These are phyloP conservation scores for Monopis laevigella DNA, from an alignment of 2,888 invertebrate genomes.

Conservation along the genomic window DNA sequence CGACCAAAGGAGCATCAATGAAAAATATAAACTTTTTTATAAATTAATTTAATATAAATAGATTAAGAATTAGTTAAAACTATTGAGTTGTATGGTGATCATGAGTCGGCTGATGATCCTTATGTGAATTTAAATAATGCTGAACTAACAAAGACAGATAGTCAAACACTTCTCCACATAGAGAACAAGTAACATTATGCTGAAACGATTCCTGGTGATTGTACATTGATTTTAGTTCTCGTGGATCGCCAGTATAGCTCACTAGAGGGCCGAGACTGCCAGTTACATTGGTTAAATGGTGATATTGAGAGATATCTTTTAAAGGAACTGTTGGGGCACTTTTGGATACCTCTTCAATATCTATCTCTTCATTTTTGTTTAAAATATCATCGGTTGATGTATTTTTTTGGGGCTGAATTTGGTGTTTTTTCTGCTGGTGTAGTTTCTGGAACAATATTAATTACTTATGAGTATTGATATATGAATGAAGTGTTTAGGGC, in stretches of 20 bases:
- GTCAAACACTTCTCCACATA: conserved; percentile 43
- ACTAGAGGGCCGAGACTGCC: not conserved
- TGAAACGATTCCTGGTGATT: conserved; percentile 25
- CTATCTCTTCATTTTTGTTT: conserved; percentile 22
- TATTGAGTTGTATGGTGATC: too few species aligned
- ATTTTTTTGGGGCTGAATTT: conserved; percentile 20
- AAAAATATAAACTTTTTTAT: too few species aligned
- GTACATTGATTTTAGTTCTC: conserved; percentile 30
- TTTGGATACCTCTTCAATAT: conserved; percentile 9
- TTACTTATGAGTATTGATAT: too few species aligned
- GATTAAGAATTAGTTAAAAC: too few species aligned
- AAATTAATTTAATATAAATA: too few species aligned
- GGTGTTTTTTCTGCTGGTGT: conserved; percentile 50
- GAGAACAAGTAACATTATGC: conserved; percentile 27
- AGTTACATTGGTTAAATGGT: not conserved
- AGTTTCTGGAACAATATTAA: conserved; percentile 38
- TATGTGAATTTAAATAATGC: conserved; percentile 40
- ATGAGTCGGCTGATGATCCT: conserved; percentile 26
- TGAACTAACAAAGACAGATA: conserved; percentile 39
- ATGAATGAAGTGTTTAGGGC: too few species aligned
- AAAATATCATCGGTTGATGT: not conserved
- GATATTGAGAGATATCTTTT: not conserved
- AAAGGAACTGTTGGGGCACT: not conserved
- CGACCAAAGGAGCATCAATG: too few species aligned
- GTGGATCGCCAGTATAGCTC: conserved; percentile 23